Percentiles rank a stretch among this genome's conserved stretches.
Evolutionary conservation across 2,113 vertebrate genomes (phyloP).

Genomic region (Sorex araneus): DNA sequence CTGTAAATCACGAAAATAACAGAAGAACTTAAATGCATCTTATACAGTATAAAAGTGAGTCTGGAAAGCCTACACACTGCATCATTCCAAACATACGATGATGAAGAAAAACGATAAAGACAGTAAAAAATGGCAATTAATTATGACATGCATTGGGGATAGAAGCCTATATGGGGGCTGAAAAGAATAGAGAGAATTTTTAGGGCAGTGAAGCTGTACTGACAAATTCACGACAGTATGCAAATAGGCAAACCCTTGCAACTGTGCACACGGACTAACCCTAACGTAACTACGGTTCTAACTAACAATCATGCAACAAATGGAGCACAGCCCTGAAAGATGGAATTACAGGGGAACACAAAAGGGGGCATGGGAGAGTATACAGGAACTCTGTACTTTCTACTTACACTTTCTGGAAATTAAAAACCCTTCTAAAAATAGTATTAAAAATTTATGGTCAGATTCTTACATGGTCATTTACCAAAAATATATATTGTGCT

Average conservation of each 20-base stretch:
- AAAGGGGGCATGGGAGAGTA: not conserved
- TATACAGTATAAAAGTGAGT: constrained; percentile 37
- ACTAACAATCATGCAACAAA: not conserved
- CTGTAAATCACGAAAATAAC: not conserved
- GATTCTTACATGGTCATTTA: not conserved
- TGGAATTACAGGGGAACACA: not conserved
- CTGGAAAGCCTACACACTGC: not conserved
- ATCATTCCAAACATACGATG: constrained; percentile 13
- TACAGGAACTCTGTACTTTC: not conserved
- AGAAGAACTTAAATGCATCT: not conserved
- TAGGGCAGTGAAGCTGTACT: not conserved
- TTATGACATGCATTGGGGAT: not conserved
- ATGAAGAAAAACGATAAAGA: constrained; percentile 17
- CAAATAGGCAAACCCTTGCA: not conserved
- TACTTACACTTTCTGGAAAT: constrained; percentile 5
- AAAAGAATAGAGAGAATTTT: not conserved
- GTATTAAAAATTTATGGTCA: constrained; percentile 21
- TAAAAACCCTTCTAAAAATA: constrained; percentile 2
- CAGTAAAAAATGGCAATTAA: constrained; percentile 3
- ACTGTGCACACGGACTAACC: not conserved
- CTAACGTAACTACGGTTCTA: not conserved
- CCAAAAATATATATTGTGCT: not conserved
- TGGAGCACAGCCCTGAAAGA: not conserved
- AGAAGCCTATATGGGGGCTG: no score
- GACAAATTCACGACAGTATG: not conserved